Evolutionary conservation across 2,888 invertebrate genomes (phyloP).

Genomic region (Trichogramma dendrolimi): DNA sequence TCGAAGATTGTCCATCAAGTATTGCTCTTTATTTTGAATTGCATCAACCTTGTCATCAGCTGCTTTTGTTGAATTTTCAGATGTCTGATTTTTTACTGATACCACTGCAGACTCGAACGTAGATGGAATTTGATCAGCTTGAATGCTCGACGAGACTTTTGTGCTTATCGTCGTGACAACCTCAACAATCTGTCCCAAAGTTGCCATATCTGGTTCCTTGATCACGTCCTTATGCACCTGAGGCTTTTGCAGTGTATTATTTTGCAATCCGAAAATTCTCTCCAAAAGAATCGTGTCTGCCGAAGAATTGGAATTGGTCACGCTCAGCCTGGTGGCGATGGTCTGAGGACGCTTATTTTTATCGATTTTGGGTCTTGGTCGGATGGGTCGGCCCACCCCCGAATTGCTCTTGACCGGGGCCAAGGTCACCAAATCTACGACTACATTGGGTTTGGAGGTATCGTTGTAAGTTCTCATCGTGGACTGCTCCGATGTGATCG

Average conservation of each 20-base stretch:
- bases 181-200: slow-evolving; percentile 46
- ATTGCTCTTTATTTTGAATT: slow-evolving; percentile 33
- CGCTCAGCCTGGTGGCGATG: slow-evolving; percentile 11
- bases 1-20: slow-evolving; percentile 40
- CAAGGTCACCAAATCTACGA: slow-evolving; percentile 59
- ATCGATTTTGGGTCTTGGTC: slow-evolving; percentile 60
- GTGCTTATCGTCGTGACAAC: slow-evolving; percentile 51
- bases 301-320: background rate
- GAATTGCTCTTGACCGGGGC: slow-evolving; percentile 77
- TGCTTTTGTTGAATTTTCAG: background rate
- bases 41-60: slow-evolving; percentile 24
- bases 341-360: slow-evolving; percentile 33
- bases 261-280: slow-evolving; percentile 37
- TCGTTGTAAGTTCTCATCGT: slow-evolving; percentile 44
- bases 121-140: slow-evolving; percentile 38
- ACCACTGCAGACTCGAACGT: slow-evolving; percentile 3
- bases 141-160: slow-evolving; percentile 43
- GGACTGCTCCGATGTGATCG: slow-evolving; percentile 20
- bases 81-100: background rate
- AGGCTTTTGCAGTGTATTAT: slow-evolving; percentile 23
- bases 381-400: slow-evolving; percentile 67
- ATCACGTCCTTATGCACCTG: slow-evolving; percentile 41
- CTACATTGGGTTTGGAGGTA: slow-evolving; percentile 43
- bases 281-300: slow-evolving; percentile 37
- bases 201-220: slow-evolving; percentile 24